phyloP scores from a whole-genome alignment of 2,797 vertebrate species.

The Macropus fuliginosus region DNA sequence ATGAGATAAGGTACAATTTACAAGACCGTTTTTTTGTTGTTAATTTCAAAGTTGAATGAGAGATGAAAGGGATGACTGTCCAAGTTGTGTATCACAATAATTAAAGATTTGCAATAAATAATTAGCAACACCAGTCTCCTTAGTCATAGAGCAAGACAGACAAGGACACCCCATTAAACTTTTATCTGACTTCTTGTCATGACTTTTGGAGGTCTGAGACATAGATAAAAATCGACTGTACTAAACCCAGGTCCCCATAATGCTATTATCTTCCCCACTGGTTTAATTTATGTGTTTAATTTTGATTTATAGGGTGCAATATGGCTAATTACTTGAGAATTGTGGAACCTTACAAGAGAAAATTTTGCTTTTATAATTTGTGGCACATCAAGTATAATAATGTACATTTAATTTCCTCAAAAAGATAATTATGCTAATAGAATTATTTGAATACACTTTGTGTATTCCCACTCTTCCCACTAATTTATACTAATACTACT shows the following conservation, averaged over 20 bases:
- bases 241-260: conserved; percentile 69
- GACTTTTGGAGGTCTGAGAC: conserved; percentile 69
- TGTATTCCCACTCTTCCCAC: conserved; percentile 75
- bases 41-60: conserved; percentile 33
- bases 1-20: neutral
- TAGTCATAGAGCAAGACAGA: neutral
- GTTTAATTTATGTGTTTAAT: conserved; percentile 88
- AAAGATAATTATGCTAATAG: conserved; percentile 87
- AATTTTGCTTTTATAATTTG: conserved; percentile 85
- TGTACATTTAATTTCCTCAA: conserved; percentile 85
- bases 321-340: conserved; percentile 84
- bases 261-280: conserved; percentile 82
- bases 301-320: conserved; percentile 84
- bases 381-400: conserved; percentile 85
- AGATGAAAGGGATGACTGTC: conserved; percentile 35
- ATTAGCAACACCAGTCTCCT: conserved; percentile 3
- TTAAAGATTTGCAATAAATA: conserved; percentile 54
- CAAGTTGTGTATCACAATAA: conserved; percentile 51
- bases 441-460: conserved; percentile 86
- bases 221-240: conserved; percentile 60
- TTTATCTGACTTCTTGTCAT: conserved; percentile 57
- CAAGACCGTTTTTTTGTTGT: neutral
- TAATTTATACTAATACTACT: conserved; percentile 84
- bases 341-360: conserved; percentile 81
- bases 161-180: conserved; percentile 68